Evolutionary conservation across 1,140 invertebrate genomes (phyloP).

Genomic region (Holcopasites calliopsidis): DNA sequence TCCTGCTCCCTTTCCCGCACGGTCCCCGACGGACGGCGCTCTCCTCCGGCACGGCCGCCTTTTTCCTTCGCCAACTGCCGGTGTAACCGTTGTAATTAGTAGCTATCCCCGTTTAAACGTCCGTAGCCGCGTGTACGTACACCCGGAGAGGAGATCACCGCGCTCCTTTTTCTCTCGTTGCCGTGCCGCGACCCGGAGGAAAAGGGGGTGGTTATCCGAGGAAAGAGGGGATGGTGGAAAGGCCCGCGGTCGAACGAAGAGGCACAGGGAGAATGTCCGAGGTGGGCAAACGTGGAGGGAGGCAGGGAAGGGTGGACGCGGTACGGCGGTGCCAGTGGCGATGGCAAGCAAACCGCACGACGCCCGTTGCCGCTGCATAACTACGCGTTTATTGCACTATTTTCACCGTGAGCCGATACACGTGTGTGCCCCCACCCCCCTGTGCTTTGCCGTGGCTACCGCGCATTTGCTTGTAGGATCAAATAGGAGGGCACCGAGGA

Average conservation of each 20-base stretch:
- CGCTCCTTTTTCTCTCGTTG: not conserved
- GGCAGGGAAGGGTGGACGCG: not conserved
- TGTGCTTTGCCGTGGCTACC: not conserved
- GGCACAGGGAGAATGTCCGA: not conserved
- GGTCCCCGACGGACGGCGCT: too few species aligned
- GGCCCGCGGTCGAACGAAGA: not conserved
- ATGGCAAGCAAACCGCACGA: slow-evolving; percentile 50
- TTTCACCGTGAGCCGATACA: slow-evolving; percentile 61
- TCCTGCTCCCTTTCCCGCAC: slow-evolving; percentile 58
- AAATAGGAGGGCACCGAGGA: slow-evolving; percentile 43
- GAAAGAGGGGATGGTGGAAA: slow-evolving; percentile 21
- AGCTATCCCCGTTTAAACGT: slow-evolving; percentile 65
- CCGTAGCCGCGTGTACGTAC: slow-evolving; percentile 38
- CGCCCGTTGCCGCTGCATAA: slow-evolving; percentile 57
- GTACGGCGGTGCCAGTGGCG: not conserved
- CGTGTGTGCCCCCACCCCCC: slow-evolving; percentile 42
- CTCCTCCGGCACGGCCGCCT: slow-evolving; percentile 22
- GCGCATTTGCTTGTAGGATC: slow-evolving; percentile 41
- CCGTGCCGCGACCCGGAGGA: not conserved
- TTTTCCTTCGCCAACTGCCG: slow-evolving; percentile 54
- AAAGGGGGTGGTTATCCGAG: slow-evolving; percentile 12
- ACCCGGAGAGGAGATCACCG: slow-evolving; percentile 15
- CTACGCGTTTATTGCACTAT: slow-evolving; percentile 61
- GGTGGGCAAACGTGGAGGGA: not conserved
- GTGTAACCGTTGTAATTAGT: slow-evolving; percentile 66